These are phyloP conservation scores for Lepidurus arcticus DNA, from an alignment of 1,140 invertebrate genomes.

Conservation along the genomic window DNA sequence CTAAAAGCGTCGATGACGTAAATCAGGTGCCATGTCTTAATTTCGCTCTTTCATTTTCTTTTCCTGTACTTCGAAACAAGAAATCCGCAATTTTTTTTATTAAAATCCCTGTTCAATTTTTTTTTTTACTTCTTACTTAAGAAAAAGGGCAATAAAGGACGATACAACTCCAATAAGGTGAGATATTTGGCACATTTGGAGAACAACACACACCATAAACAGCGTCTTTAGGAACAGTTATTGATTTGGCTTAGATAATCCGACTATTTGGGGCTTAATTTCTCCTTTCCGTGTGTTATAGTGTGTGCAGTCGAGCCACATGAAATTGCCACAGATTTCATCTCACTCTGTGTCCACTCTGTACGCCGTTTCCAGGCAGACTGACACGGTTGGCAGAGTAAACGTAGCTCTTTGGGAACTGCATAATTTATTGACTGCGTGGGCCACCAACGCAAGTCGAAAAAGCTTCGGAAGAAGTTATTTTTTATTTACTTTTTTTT, in stretches of 20 bases:
- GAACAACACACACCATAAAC: too few species aligned
- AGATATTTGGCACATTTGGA: too few species aligned
- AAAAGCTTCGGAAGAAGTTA: background rate
- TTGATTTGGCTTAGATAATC: too few species aligned
- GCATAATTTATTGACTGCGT: constrained; percentile 22
- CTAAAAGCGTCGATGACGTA: constrained; percentile 14
- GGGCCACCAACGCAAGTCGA: background rate
- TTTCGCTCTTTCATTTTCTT: background rate
- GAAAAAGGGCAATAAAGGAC: too few species aligned
- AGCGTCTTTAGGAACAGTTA: too few species aligned
- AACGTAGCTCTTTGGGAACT: background rate
- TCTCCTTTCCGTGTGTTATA: background rate
- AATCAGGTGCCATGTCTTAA: background rate
- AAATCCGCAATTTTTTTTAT: too few species aligned
- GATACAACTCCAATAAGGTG: too few species aligned
- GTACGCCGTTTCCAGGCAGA: constrained; percentile 4
- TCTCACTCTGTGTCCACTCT: background rate
- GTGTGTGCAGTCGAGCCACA: background rate
- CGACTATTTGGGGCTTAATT: background rate
- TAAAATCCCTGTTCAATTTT: too few species aligned
- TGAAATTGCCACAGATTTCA: background rate
- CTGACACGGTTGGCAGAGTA: background rate
- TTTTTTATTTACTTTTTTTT: background rate
- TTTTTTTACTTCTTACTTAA: too few species aligned
- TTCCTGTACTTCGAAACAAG: too few species aligned